A percentile compares a stretch with the other conserved stretches of the same genome.
These are phyloP conservation scores for Acromyrmex heyeri DNA, from an alignment of 1,140 invertebrate genomes.

Conservation along the genomic window DNA sequence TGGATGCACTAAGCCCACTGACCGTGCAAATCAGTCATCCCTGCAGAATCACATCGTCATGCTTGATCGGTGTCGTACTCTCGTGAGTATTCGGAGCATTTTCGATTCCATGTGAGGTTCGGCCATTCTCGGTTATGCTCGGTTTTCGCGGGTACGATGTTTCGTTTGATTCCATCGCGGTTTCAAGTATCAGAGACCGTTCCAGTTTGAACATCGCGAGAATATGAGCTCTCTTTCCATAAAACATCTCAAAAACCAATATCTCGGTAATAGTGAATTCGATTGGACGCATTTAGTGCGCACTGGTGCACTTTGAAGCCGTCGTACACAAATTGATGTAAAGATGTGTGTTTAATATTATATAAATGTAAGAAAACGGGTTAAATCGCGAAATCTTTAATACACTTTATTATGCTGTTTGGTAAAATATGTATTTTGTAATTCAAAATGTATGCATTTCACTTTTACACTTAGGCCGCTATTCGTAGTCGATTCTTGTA, in stretches of 20 bases:
- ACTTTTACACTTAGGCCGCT: too few relatives aligned
- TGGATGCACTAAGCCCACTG: background rate
- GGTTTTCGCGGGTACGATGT: background rate
- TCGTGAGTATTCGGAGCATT: background rate
- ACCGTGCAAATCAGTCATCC: background rate
- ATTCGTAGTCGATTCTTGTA: too few relatives aligned
- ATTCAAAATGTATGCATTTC: too few relatives aligned
- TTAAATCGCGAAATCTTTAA: too few relatives aligned
- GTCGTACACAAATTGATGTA: too few relatives aligned
- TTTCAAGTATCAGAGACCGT: background rate
- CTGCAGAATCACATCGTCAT: background rate
- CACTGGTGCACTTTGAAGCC: too few relatives aligned
- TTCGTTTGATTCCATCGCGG: background rate
- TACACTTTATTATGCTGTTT: too few relatives aligned
- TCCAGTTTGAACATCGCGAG: background rate
- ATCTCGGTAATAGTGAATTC: too few relatives aligned
- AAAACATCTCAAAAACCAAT: background rate
- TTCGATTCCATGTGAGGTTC: background rate
- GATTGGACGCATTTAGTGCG: too few relatives aligned
- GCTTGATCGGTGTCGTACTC: constrained; percentile 1
- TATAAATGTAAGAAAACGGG: too few relatives aligned
- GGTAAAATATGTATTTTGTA: too few relatives aligned
- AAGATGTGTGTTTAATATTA: too few relatives aligned
- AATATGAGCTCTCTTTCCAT: background rate
- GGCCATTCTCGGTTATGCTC: background rate